Evolutionary conservation across 2,113 vertebrate species (phyloP).

Genomic region (Bolborhynchus lineola): DNA sequence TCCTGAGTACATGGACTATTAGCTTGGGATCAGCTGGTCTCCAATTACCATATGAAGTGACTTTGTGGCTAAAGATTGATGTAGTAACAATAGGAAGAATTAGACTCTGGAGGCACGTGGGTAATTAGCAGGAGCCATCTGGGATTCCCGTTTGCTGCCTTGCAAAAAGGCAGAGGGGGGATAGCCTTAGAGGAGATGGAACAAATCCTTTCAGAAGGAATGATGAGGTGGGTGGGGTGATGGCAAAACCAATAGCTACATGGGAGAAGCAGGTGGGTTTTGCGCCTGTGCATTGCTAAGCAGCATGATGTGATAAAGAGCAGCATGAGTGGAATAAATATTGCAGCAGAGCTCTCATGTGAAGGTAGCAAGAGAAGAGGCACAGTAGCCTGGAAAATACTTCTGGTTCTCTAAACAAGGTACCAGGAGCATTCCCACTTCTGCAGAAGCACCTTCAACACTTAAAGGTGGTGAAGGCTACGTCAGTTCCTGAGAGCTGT

Average conservation of each 20-base stretch:
- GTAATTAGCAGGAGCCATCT: slow-evolving; percentile 59
- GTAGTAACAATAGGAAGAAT: slow-evolving; percentile 56
- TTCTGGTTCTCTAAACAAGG: background rate
- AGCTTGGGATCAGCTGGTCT: slow-evolving; percentile 55
- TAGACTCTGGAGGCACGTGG: slow-evolving; percentile 39
- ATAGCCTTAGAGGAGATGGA: background rate
- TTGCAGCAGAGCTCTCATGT: background rate
- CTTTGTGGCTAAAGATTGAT: slow-evolving; percentile 56
- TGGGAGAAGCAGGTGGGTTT: slow-evolving; percentile 11
- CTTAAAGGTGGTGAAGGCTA: background rate
- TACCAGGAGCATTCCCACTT: background rate
- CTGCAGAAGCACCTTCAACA: background rate
- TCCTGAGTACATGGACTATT: slow-evolving; percentile 19
- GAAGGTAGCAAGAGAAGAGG: background rate
- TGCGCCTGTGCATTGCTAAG: slow-evolving; percentile 23
- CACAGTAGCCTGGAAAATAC: background rate
- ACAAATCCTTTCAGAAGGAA: background rate
- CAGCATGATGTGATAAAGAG: background rate
- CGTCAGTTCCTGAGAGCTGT: background rate
- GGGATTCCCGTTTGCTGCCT: slow-evolving; percentile 43
- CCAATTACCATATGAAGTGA: slow-evolving; percentile 62
- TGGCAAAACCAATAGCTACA: background rate
- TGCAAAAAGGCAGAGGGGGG: slow-evolving; percentile 18
- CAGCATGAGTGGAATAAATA: slow-evolving; percentile 5
- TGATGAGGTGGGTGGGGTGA: background rate